These are phyloP conservation scores for Drosophila tropicalis DNA, from an alignment of 1,140 invertebrate species.

Conservation along the genomic window DNA sequence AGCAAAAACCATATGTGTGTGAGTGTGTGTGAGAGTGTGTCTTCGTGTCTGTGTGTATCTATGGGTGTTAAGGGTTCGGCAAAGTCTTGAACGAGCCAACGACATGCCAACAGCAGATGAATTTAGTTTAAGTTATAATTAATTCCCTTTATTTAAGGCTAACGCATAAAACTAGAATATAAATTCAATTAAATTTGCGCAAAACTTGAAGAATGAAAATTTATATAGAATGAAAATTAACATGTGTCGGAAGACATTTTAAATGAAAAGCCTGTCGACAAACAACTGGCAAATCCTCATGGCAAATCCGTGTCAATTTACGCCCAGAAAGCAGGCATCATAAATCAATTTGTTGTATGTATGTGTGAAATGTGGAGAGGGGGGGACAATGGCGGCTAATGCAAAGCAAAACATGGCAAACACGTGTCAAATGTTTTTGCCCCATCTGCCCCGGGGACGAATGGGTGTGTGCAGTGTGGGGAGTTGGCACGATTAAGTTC, in stretches of 20 bases:
- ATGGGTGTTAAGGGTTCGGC: not conserved
- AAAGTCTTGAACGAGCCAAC: no score
- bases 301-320: constrained; percentile 50
- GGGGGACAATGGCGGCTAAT: constrained; percentile 24
- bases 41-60: not conserved
- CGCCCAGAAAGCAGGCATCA: constrained; percentile 51
- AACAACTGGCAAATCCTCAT: constrained; percentile 53
- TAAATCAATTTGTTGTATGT: constrained; percentile 52
- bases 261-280: constrained; percentile 64
- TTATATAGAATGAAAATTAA: constrained; percentile 35
- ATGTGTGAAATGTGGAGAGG: no score
- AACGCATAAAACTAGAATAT: not conserved
- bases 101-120: constrained; percentile 12
- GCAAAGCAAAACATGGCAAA: constrained; percentile 39
- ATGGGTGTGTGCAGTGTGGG: not conserved
- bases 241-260: constrained; percentile 36
- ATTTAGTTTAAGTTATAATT: constrained; percentile 37
- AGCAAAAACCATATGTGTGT: constrained; percentile 5
- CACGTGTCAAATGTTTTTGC: constrained; percentile 7
- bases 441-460: not conserved
- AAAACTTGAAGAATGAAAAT: constrained; percentile 11
- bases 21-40: not conserved
- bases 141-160: constrained; percentile 1
- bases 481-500: no score
- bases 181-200: constrained; percentile 1